Percentiles rank a stretch among this genome's conserved stretches.
phyloP scores from a whole-genome alignment of 2,113 vertebrate species.

The Ictidomys tridecemlineatus region DNA sequence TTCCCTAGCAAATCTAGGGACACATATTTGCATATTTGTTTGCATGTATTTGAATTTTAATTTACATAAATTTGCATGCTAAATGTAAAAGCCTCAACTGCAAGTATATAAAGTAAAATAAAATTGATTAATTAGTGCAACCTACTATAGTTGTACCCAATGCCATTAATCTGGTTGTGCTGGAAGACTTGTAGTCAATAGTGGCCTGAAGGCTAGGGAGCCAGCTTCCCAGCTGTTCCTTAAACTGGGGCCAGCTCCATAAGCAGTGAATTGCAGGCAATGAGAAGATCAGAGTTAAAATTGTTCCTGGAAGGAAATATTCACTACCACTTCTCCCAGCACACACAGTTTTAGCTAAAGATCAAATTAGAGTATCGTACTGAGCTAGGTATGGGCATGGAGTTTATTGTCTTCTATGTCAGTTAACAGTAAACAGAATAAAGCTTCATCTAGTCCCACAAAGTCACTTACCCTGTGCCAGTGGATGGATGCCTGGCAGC shows the following conservation, averaged over 20 bases:
- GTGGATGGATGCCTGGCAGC: neutral
- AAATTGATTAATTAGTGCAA: constrained; percentile 86
- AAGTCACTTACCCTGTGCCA: neutral
- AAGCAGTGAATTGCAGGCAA: constrained; percentile 44
- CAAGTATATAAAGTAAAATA: constrained; percentile 83
- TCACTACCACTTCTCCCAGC: neutral
- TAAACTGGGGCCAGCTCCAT: constrained; percentile 41
- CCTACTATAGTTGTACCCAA: constrained; percentile 76
- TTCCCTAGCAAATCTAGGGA: constrained; percentile 83
- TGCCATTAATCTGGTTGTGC: constrained; percentile 81
- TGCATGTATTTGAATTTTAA: constrained; percentile 83
- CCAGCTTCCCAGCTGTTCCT: constrained; percentile 76
- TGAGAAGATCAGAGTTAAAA: constrained; percentile 38
- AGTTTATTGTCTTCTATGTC: neutral
- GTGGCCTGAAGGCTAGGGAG: constrained; percentile 74
- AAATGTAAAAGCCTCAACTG: constrained; percentile 73
- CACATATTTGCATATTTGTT: constrained; percentile 83
- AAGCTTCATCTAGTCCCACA: neutral
- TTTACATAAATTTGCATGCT: constrained; percentile 84
- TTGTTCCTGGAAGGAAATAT: neutral
- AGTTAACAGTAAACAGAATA: neutral
- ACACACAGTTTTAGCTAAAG: constrained; percentile 2
- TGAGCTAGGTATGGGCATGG: neutral
- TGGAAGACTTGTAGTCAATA: constrained; percentile 75
- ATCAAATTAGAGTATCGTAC: neutral